A percentile compares a stretch with the other conserved stretches of the same genome.
Evolutionary conservation across 2,888 invertebrate species (phyloP).

Genomic region (Parnassius apollo): DNA sequence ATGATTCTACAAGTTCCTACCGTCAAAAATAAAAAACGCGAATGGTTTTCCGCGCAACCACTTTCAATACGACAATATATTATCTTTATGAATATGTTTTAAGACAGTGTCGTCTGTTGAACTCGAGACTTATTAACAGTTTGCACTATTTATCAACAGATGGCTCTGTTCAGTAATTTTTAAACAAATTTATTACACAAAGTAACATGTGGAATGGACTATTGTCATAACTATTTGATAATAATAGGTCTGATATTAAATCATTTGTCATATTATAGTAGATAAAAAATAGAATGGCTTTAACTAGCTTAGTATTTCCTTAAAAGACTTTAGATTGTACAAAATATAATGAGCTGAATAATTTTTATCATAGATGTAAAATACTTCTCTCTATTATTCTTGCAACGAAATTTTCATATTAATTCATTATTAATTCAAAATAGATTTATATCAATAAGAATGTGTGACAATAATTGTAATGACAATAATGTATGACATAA

Average conservation of each 20-base stretch:
- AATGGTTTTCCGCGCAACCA: too few relatives aligned
- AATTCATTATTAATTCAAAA: conserved; percentile 10
- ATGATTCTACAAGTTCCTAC: too few relatives aligned
- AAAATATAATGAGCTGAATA: conserved; percentile 43
- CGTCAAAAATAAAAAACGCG: too few relatives aligned
- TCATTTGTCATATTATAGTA: too few relatives aligned
- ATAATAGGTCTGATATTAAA: too few relatives aligned
- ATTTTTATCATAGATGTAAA: conserved; percentile 15
- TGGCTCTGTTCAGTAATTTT: conserved; percentile 22
- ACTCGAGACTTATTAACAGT: too few relatives aligned
- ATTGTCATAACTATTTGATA: too few relatives aligned
- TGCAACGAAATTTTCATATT: conserved; percentile 25
- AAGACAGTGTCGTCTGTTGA: conserved; percentile 10
- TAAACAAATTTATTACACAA: too few relatives aligned
- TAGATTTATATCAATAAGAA: conserved; percentile 10
- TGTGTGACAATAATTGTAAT: conserved; percentile 22
- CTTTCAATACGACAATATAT: background rate
- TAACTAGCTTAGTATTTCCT: conserved; percentile 75
- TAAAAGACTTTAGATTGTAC: conserved; percentile 75
- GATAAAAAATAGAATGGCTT: conserved; percentile 69
- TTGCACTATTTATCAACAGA: conserved; percentile 12
- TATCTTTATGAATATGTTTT: background rate
- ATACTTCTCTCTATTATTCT: conserved; percentile 20
- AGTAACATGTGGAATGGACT: too few relatives aligned
- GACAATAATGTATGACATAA: conserved; percentile 19